phyloP scores from a whole-genome alignment of 2,113 vertebrate species.

The Terrapene triunguis region DNA sequence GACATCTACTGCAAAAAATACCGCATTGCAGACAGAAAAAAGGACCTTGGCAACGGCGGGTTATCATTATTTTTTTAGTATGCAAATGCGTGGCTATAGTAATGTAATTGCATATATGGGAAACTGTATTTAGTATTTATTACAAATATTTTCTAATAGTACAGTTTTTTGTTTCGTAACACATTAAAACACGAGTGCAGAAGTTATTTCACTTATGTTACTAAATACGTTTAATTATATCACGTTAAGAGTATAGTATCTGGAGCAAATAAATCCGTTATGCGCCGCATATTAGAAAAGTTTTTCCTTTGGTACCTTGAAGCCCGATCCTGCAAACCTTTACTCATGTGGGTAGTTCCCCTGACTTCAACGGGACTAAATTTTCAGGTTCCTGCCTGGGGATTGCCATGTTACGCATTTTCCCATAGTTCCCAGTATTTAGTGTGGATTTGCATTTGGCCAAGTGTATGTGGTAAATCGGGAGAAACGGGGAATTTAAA shows the following conservation, averaged over 20 bases:
- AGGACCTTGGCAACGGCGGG: not conserved
- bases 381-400: not conserved
- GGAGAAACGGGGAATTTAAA: too few species aligned
- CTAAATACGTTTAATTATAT: not conserved
- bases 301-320: not conserved
- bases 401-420: not conserved
- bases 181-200: not conserved
- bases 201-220: not conserved
- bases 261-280: not conserved
- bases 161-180: not conserved
- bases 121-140: not conserved
- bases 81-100: not conserved
- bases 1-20: conserved; percentile 83
- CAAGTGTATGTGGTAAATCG: not conserved
- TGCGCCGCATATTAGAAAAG: not conserved
- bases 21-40: conserved; percentile 67
- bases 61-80: not conserved
- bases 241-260: not conserved
- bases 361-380: not conserved
- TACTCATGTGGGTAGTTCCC: not conserved
- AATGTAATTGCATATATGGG: not conserved
- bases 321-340: not conserved
- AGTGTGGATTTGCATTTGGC: not conserved
- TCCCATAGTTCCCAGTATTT: not conserved
- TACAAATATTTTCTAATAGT: not conserved